Conservation (phyloP, 2,797 vertebrate genomes). For the Pogoniulus pusillus region DNA sequence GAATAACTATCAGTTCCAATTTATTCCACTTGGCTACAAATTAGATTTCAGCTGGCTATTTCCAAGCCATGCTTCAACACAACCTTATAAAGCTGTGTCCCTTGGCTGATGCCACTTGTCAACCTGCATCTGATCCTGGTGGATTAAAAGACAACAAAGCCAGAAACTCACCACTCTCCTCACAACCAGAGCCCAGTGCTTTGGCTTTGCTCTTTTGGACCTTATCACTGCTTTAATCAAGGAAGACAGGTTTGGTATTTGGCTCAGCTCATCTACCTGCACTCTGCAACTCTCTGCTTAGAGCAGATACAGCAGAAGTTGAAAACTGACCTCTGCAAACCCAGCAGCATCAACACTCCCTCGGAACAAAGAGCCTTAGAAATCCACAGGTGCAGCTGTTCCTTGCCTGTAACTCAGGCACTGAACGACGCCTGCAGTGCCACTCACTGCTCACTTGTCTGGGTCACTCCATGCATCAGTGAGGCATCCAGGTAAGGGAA, state of each 20-base stretch:
- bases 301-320: not conserved
- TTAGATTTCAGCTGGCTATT: conserved; percentile 59
- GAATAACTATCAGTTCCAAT: conserved; percentile 64
- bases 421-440: not conserved
- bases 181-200: not conserved
- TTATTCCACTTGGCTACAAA: conserved; percentile 68
- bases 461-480: not conserved
- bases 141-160: conserved; percentile 46
- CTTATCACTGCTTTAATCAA: not conserved
- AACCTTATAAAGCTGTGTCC: conserved; percentile 39
- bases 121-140: conserved; percentile 55
- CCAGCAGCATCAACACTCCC: not conserved
- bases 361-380: not conserved
- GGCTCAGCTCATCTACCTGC: not conserved
- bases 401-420: not conserved
- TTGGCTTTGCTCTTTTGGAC: conserved; percentile 26
- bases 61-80: conserved; percentile 44
- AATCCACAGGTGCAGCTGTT: not conserved
- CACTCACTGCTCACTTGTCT: not conserved
- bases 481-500: not conserved
- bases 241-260: not conserved
- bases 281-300: not conserved
- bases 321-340: not conserved
- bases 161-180: not conserved
- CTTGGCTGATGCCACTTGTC: conserved; percentile 57